Evolutionary conservation across 2,888 invertebrate species (phyloP).

Genomic region (Phrixothrix hirtus): DNA sequence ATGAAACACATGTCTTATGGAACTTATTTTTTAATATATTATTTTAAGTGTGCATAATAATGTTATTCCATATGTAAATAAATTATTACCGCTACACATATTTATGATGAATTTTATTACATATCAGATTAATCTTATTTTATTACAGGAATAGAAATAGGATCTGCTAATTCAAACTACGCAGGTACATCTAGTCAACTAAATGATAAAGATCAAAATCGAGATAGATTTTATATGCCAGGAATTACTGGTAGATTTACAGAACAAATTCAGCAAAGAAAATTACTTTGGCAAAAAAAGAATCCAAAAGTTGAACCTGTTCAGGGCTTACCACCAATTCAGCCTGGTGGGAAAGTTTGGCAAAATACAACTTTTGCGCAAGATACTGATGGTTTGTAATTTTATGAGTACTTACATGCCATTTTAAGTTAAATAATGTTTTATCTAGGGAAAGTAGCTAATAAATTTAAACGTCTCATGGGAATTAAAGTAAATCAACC

Average conservation of each 20-base stretch:
- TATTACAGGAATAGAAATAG: conserved; percentile 37
- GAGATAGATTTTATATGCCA: conserved; percentile 56
- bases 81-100: too few species aligned
- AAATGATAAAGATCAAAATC: conserved; percentile 60
- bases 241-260: conserved; percentile 71
- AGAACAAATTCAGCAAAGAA: conserved; percentile 89
- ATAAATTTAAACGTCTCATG: conserved; percentile 96
- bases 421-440: conserved; percentile 5
- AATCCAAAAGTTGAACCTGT: conserved; percentile 45
- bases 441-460: conserved; percentile 79
- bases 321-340: conserved; percentile 45
- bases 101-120: too few species aligned
- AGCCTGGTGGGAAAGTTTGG: conserved; percentile 64
- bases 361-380: conserved; percentile 85
- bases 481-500: conserved; percentile 77
- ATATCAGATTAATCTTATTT: too few species aligned
- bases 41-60: too few species aligned
- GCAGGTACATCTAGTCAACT: conserved; percentile 57
- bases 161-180: conserved; percentile 50
- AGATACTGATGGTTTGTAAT: conserved; percentile 75
- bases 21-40: too few species aligned
- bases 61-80: too few species aligned
- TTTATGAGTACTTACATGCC: neutral
- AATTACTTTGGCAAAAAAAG: conserved; percentile 87
- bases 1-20: too few species aligned